Evolutionary conservation across 2,888 invertebrate species (phyloP), one percentile per base, ranked within the genome.

Genomic region (Mimumesa dahlbomi): DNA sequence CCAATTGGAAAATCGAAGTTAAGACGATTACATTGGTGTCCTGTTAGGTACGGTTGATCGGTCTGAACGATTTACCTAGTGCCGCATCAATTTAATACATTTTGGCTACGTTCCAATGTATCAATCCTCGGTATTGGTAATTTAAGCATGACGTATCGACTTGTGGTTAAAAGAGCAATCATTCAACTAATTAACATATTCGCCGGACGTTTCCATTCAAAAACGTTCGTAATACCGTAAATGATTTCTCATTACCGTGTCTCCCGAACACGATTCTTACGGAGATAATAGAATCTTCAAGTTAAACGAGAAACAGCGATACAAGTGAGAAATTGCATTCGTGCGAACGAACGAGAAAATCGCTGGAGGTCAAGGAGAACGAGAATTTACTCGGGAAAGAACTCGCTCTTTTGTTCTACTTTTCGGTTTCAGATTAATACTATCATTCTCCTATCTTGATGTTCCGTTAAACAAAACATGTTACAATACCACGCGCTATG

Each of bases 1-100:
- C 68, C 79, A 73, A 76, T 79, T 62, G 71, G 77, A 79, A 76
- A 73, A 76, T 79, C 73, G 69, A 76, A 73, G 79, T 76, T 79
- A 79, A 76, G 73, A 69, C 66, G 77, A 79, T 76, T 76, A 79
- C 73, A 75, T 42, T 40, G 58, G 42, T 58, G 52, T 36, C 21
- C 62, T 50, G 63, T 78, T 79, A 78, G 46, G 57, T 40, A 61
- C 63, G 64, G 31, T 46, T 43, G 66, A 68, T 71, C 56, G 66
- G 58, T 43, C 46, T 46, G 56, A 54, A 36, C 65, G 71, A 73
- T 78, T 75, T 79, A 65, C 70, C 67, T 64, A 54, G 57, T 46
- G 40, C 45, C 52, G 29, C 50, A 16, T 36, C 57, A 38, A 63
- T 65, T 68, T 73, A 63, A 73, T 79, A 73, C 67, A 75, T 78